Conservation (phyloP, 2,797 vertebrate genomes). For the Gila robusta region DNA sequence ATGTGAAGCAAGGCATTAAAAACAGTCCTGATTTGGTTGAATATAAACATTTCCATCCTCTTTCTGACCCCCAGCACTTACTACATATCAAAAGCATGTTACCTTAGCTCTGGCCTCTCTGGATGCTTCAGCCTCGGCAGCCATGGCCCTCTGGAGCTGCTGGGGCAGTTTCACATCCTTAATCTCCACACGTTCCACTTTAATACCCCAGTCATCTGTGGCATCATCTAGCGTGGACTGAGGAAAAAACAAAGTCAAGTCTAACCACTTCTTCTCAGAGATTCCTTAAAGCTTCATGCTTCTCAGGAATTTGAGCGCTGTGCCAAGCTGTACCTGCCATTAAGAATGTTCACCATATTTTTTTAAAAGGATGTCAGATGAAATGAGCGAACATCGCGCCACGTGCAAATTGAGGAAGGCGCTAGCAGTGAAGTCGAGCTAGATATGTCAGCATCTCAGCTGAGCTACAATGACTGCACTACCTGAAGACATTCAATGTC, state of each 20-base stretch:
- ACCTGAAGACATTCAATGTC: neutral
- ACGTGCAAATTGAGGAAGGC: neutral
- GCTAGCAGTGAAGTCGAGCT: neutral
- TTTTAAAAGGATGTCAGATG: conserved; percentile 21
- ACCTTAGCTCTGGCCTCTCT: conserved; percentile 97
- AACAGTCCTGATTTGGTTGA: neutral
- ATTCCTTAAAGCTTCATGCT: neutral
- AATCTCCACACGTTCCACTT: conserved; percentile 97
- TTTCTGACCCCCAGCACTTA: neutral
- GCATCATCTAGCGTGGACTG: conserved; percentile 89
- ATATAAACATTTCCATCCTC: neutral
- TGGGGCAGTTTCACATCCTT: conserved; percentile 94
- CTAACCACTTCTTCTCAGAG: neutral
- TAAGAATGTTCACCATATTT: neutral
- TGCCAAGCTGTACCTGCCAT: conserved; percentile 1
- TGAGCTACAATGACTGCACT: neutral
- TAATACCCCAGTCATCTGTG: conserved; percentile 96
- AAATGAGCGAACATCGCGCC: neutral
- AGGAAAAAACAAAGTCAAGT: conserved; percentile 13
- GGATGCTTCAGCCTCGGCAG: conserved; percentile 93
- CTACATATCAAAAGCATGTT: neutral
- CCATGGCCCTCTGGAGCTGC: conserved; percentile 98
- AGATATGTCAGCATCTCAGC: neutral
- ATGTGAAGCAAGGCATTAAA: neutral
- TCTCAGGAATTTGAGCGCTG: neutral